Evolutionary conservation across 2,797 vertebrate genomes (phyloP).

Genomic region (Malacoctenus gilli): DNA sequence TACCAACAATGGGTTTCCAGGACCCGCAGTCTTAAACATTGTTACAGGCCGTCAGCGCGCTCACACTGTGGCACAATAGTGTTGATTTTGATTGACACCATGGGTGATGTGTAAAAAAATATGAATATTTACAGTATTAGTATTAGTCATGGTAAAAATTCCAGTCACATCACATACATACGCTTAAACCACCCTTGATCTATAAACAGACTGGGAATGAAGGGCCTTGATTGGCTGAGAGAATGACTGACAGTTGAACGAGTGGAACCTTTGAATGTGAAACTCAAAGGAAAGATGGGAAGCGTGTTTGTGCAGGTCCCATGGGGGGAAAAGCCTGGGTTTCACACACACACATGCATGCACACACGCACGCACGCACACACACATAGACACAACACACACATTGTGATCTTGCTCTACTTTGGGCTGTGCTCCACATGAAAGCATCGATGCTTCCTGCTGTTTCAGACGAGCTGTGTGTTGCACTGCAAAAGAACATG

Average conservation of each 20-base stretch:
- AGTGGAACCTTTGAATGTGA: slow-evolving; percentile 83
- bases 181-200: slow-evolving; percentile 81
- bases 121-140: slow-evolving; percentile 84
- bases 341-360: slow-evolving; percentile 60
- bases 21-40: slow-evolving; percentile 52
- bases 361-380: slow-evolving; percentile 16
- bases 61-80: slow-evolving; percentile 45
- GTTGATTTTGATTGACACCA: slow-evolving; percentile 78
- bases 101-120: slow-evolving; percentile 65
- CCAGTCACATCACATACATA: slow-evolving; percentile 82
- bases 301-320: slow-evolving; percentile 81
- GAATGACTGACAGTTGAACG: slow-evolving; percentile 81
- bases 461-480: slow-evolving; percentile 74
- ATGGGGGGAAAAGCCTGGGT: slow-evolving; percentile 80
- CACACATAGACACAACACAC: slow-evolving; percentile 45
- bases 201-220: slow-evolving; percentile 82
- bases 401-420: slow-evolving; percentile 77
- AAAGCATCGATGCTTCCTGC: slow-evolving; percentile 75
- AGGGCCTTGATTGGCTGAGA: slow-evolving; percentile 79
- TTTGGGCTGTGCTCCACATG: slow-evolving; percentile 82
- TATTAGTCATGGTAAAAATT: slow-evolving; percentile 83
- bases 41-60: slow-evolving; percentile 38
- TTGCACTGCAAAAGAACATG: slow-evolving; percentile 68
- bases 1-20: slow-evolving; percentile 59
- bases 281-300: slow-evolving; percentile 83